A percentile compares a stretch with the other conserved stretches of the same genome.
These are phyloP conservation scores for Osedax frankpressi DNA, from an alignment of 2,888 invertebrate genomes.

Conservation along the genomic window DNA sequence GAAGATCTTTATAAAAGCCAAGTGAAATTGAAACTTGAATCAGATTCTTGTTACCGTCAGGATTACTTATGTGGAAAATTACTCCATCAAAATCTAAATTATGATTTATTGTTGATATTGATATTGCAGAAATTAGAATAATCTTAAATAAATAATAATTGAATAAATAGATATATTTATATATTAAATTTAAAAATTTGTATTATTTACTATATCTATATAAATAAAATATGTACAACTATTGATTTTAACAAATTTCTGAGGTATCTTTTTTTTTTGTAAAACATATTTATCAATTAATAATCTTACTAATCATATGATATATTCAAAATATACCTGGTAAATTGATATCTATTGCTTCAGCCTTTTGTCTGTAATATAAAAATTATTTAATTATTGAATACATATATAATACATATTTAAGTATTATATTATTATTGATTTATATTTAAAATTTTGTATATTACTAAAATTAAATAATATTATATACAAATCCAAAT, in stretches of 20 bases:
- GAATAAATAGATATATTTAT: no score
- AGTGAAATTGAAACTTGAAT: slow-evolving; percentile 93
- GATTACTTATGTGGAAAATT: slow-evolving; percentile 91
- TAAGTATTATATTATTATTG: background rate
- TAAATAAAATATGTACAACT: no score
- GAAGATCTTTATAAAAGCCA: slow-evolving; percentile 94
- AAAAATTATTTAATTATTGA: background rate
- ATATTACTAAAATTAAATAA: no score
- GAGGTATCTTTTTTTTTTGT: no score
- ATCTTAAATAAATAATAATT: no score
- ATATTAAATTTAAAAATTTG: no score
- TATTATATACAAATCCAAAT: no score
- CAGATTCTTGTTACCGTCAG: slow-evolving; percentile 89
- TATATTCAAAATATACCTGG: background rate
- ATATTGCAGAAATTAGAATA: background rate
- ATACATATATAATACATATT: background rate
- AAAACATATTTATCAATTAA: background rate
- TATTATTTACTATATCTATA: no score
- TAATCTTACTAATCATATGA: background rate
- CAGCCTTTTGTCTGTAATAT: background rate
- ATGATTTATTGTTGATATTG: no score
- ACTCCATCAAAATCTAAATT: slow-evolving; percentile 91
- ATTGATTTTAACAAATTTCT: no score
- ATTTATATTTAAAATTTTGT: background rate
- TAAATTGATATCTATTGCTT: background rate